These are phyloP conservation scores for Coregonus ussuriensis DNA, from an alignment of 2,797 vertebrate genomes.

Conservation along the genomic window DNA sequence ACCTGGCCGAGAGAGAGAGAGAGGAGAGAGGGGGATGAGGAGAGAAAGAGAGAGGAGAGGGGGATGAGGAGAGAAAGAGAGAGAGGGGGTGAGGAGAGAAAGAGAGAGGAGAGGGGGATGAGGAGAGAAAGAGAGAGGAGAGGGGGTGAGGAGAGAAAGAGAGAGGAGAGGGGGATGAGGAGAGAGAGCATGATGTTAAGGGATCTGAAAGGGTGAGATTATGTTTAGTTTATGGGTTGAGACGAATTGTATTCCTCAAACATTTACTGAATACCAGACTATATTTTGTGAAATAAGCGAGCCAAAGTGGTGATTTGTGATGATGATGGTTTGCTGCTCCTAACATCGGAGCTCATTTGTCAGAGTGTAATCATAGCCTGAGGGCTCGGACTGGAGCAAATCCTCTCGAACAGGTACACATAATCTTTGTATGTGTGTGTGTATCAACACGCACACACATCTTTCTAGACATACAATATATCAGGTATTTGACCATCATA, in stretches of 20 bases:
- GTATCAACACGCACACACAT: slow-evolving; percentile 12
- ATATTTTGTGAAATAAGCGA: neutral
- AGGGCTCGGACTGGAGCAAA: slow-evolving; percentile 14
- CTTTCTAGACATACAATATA: neutral
- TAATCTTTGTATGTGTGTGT: slow-evolving; percentile 10
- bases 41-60: too few species aligned
- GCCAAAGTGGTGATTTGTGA: neutral
- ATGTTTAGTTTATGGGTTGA: neutral
- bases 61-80: too few species aligned
- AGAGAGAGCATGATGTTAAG: neutral
- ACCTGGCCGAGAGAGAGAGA: slow-evolving; percentile 66
- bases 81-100: too few species aligned
- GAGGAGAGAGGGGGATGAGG: too few species aligned
- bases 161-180: neutral
- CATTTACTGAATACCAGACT: neutral
- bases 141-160: neutral
- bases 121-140: neutral
- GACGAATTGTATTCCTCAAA: neutral
- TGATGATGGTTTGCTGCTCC: neutral
- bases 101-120: neutral
- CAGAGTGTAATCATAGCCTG: slow-evolving; percentile 13
- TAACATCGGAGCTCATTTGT: neutral
- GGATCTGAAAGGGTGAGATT: neutral
- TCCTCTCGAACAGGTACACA: neutral
- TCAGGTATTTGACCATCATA: neutral